These are phyloP conservation scores for Myripristis jacobus DNA, from an alignment of 2,797 vertebrate genomes.

Conservation along the genomic window DNA sequence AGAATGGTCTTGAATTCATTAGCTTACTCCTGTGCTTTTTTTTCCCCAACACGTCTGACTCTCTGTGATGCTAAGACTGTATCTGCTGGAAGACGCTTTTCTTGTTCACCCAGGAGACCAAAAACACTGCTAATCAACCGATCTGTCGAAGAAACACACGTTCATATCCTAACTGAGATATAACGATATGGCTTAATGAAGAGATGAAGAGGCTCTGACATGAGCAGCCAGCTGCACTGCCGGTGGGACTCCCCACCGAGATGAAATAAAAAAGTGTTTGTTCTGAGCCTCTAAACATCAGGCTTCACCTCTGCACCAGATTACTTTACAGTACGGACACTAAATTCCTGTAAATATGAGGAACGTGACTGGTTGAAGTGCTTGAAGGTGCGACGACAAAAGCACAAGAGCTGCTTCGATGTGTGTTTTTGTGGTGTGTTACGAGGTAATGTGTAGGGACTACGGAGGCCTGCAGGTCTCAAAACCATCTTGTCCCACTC, in stretches of 20 bases:
- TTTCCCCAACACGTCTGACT: conserved; percentile 16
- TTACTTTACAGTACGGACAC: not conserved
- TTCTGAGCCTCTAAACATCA: not conserved
- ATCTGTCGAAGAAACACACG: not conserved
- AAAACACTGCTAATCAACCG: conserved; percentile 27
- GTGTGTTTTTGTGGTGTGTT: too few species aligned
- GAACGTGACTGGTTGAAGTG: too few species aligned
- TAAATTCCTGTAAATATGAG: too few species aligned
- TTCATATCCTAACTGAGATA: too few species aligned
- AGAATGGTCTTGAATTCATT: conserved; percentile 36
- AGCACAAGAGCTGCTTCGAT: too few species aligned
- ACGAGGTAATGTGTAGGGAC: too few species aligned
- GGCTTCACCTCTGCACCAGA: not conserved
- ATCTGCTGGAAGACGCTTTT: conserved; percentile 10
- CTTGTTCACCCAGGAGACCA: not conserved
- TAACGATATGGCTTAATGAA: conserved; percentile 32
- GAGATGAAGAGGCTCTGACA: conserved; percentile 20
- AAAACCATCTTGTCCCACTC: too few species aligned
- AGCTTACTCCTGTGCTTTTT: conserved; percentile 32
- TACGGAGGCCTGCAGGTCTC: too few species aligned
- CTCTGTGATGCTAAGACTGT: conserved; percentile 34
- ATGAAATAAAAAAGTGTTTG: not conserved
- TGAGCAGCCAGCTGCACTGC: not conserved
- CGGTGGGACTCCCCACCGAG: not conserved
- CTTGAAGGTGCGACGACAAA: too few species aligned